Evolutionary conservation across 2,797 vertebrate genomes (phyloP), one percentile per base, ranked within the genome.

Genomic region (Acomys russatus): DNA sequence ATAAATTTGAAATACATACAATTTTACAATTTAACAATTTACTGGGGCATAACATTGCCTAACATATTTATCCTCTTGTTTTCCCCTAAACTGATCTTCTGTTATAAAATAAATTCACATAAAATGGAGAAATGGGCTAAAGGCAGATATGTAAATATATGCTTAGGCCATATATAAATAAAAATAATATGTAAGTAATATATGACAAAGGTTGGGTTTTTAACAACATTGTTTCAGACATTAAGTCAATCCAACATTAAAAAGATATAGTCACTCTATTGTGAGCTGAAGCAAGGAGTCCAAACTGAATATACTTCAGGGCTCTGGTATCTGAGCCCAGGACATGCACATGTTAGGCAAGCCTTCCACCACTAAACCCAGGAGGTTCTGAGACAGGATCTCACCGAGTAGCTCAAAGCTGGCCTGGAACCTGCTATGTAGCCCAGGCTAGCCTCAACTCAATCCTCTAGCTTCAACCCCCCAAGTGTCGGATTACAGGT

Each of bases 91-190:
- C 91, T 97, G 64, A 74, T 2, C 3, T 66, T 95, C 54, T 93
- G 71, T 95, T 68, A 88, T 28, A 76, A 95, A 94, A 91, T 76
- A 93, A 95, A 96, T 94, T 93, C 66, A 77, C 20, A 86, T 71
- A 91, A 92, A 94, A 83, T 71, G 2, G 14, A 18, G 9, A 95
- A 93, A 90, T 87, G 18, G 73, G 17, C 92, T 88, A 91, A 44
- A 76, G 88, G n/a, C 20, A 64, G 25, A 95, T 28, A 92, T 30
- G 89, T 9, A 91, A 22, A 89, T 28, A 79, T 17, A 83, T 88
- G 22, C 23, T 74, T 74, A 51, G 4, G 38, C 15, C 77, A 95
- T 83, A 92, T 33, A 85, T 0, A 96, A 94, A 84, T 85, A 92
- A 88, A 95, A 91, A 49, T 33, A 91, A 91, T 49, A 85, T 74